These are phyloP conservation scores for Acropora tenuis DNA, from an alignment of 64 coral and sea anemone genomes.

Conservation along the genomic window DNA sequence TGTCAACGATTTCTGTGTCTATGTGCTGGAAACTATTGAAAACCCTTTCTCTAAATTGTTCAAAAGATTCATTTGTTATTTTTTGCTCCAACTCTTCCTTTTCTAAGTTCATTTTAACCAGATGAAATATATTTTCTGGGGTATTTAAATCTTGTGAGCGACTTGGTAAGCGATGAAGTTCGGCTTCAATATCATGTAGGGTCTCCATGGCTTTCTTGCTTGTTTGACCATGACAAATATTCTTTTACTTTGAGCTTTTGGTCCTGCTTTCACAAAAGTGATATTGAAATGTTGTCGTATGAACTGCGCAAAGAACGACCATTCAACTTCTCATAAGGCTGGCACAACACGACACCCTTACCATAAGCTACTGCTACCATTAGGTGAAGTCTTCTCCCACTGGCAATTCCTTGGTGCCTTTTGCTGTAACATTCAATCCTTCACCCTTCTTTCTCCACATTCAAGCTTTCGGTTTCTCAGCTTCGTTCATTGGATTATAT, in stretches of 20 bases:
- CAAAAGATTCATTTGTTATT: conserved; percentile 12
- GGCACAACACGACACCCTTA: conserved; percentile 30
- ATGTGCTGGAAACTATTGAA: background rate
- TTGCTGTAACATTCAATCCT: conserved; percentile 33
- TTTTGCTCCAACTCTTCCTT: background rate
- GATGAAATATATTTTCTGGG: conserved; percentile 48
- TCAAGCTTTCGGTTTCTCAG: background rate
- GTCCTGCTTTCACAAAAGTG: conserved; percentile 32
- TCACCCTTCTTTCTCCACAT: conserved; percentile 25
- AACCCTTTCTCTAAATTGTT: conserved; percentile 31
- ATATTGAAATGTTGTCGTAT: conserved; percentile 42
- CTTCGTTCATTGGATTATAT: conserved; percentile 7
- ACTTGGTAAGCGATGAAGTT: conserved; percentile 4
- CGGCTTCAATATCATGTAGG: conserved; percentile 22
- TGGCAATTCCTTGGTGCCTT: conserved; percentile 46
- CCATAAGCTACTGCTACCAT: conserved; percentile 54
- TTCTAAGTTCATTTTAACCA: background rate
- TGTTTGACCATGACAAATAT: conserved; percentile 46
- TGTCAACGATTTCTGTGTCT: too few relatives aligned
- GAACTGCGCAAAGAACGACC: conserved; percentile 43
- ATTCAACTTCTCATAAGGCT: conserved; percentile 53
- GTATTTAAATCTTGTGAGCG: conserved; percentile 39
- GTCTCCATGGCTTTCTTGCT: conserved; percentile 23
- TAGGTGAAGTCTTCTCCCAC: conserved; percentile 34
- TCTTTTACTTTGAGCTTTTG: conserved; percentile 12